Conservation (phyloP, 2,797 vertebrate genomes). For the Pterois miles region DNA sequence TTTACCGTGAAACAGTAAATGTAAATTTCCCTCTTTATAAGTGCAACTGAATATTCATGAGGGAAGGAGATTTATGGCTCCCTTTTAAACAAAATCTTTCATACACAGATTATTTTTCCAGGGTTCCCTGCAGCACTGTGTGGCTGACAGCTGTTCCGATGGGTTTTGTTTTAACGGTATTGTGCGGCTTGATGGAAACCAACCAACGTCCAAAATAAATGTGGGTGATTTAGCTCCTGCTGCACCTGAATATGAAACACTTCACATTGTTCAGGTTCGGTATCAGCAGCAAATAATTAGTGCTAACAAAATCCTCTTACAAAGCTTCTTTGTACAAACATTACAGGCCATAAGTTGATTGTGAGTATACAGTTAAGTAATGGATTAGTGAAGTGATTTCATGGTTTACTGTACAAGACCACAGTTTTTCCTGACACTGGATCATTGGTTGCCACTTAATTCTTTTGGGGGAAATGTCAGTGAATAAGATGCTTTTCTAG, state of each 20-base stretch:
- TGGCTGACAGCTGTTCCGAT: neutral
- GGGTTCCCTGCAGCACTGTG: neutral
- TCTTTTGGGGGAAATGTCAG: neutral
- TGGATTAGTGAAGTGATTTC: neutral
- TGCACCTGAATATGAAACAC: neutral
- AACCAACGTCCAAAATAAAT: neutral
- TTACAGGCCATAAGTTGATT: neutral
- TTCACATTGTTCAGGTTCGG: neutral
- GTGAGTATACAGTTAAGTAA: neutral
- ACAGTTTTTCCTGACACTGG: neutral
- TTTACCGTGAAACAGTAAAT: neutral
- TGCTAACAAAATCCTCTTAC: no score
- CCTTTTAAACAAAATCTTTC: neutral
- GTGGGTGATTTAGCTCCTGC: neutral
- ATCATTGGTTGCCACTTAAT: neutral
- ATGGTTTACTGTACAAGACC: neutral
- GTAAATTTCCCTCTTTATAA: neutral
- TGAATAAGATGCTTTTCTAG: neutral
- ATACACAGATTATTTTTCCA: neutral
- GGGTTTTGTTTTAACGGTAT: neutral
- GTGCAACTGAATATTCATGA: conserved; percentile 6
- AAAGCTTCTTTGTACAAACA: neutral
- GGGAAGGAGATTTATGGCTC: conserved; percentile 2
- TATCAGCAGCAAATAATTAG: neutral
- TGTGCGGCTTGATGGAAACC: neutral